Conservation (phyloP, 2,113 vertebrate genomes). For the Brienomyrus longianalis region DNA sequence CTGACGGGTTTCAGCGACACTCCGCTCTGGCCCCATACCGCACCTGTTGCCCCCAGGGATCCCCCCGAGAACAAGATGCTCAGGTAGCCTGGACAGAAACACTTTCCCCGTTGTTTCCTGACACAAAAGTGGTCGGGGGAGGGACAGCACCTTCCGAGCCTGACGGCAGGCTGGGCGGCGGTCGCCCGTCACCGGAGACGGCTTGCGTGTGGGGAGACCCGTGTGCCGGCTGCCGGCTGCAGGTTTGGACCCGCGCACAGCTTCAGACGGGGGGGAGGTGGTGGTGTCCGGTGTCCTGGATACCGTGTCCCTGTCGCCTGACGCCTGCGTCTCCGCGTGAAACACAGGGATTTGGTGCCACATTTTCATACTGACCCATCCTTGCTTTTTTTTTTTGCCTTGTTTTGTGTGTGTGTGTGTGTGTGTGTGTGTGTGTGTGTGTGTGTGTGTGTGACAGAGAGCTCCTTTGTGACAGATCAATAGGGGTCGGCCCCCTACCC, state of each 20-base stretch:
- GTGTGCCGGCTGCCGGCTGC: not conserved
- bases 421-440: not conserved
- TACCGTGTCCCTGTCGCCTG: not conserved
- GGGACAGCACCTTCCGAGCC: not conserved
- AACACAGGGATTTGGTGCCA: not conserved
- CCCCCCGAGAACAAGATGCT: not conserved
- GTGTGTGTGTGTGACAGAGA: too few species aligned
- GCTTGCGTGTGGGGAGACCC: not conserved
- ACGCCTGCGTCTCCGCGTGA: not conserved
- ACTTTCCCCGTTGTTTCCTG: not conserved
- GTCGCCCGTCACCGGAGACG: not conserved
- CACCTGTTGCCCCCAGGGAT: constrained; percentile 12
- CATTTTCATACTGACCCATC: not conserved
- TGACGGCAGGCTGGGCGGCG: not conserved
- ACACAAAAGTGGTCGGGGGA: not conserved
- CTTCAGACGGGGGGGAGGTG: too few species aligned
- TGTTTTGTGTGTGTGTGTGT: not conserved
- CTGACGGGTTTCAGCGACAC: not conserved
- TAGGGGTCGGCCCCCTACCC: constrained; percentile 20
- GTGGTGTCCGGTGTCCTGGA: not conserved
- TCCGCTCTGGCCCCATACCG: not conserved
- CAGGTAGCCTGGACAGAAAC: not conserved
- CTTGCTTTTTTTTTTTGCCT: not conserved
- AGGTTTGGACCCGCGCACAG: not conserved
- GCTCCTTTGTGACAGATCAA: constrained; percentile 26